Evolutionary conservation across 1,140 invertebrate genomes (phyloP).

Genomic region (Palaemon carinicauda): DNA sequence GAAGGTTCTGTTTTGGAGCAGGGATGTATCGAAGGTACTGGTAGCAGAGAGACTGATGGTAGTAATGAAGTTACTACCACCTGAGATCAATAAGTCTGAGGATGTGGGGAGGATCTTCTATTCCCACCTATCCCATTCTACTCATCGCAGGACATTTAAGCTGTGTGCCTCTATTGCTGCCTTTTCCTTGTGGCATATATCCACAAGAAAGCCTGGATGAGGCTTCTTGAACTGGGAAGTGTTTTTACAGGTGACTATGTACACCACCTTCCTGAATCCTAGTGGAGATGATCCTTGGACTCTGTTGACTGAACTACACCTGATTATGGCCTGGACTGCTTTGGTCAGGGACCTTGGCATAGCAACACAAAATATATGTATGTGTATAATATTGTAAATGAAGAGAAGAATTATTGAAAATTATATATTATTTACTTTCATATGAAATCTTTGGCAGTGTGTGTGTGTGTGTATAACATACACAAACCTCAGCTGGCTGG

Average conservation of each 20-base stretch:
- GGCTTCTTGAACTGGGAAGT: not conserved
- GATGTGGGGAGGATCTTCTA: constrained; percentile 15
- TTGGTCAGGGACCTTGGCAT: constrained; percentile 51
- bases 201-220: not conserved
- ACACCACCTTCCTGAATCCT: constrained; percentile 3
- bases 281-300: not conserved
- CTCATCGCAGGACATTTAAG: not conserved
- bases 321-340: constrained; percentile 17
- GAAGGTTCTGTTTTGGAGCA: not conserved
- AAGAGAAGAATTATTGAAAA: constrained; percentile 42
- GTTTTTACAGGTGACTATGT: not conserved
- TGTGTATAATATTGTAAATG: constrained; percentile 56
- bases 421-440: constrained; percentile 45
- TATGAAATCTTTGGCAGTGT: constrained; percentile 18
- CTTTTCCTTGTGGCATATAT: not conserved
- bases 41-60: not conserved
- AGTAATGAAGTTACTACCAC: constrained; percentile 21
- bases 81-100: constrained; percentile 15
- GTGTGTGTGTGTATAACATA: constrained; percentile 36
- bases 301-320: constrained; percentile 2
- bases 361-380: constrained; percentile 42
- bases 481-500: constrained; percentile 39
- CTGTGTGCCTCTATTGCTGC: constrained; percentile 21
- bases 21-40: constrained; percentile 1
- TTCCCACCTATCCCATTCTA: constrained; percentile 6